Evolutionary conservation across 2,113 vertebrate species (phyloP).

Genomic region (Vanacampus margaritifer): DNA sequence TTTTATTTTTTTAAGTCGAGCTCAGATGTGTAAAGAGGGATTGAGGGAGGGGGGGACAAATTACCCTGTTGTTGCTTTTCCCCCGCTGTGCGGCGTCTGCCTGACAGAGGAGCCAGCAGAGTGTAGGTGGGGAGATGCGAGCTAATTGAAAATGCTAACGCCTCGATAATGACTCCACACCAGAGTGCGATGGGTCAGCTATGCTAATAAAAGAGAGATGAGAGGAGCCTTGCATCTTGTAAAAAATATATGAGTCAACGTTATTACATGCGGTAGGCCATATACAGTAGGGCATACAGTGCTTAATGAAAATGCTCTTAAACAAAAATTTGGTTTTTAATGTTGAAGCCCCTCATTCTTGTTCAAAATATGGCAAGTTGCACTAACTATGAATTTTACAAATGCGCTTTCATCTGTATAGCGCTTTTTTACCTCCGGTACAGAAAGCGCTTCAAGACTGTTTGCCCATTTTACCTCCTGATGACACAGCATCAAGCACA

Average conservation of each 20-base stretch:
- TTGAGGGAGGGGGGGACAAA: not conserved
- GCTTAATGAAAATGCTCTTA: not conserved
- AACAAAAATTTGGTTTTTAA: not conserved
- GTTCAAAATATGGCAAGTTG: not conserved
- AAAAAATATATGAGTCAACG: not conserved
- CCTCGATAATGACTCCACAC: conserved; percentile 61
- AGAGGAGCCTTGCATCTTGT: conserved; percentile 40
- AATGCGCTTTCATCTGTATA: too few species aligned
- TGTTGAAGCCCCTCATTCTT: not conserved
- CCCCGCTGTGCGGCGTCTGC: conserved; percentile 64
- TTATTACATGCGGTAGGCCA: not conserved
- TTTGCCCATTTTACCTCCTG: too few species aligned
- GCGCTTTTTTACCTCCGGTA: too few species aligned
- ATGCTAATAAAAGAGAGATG: conserved; percentile 41
- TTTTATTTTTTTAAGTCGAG: conserved; percentile 20
- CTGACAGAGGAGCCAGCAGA: conserved; percentile 42
- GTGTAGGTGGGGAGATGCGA: conserved; percentile 40
- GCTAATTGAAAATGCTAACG: conserved; percentile 62
- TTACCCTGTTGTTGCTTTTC: conserved; percentile 65
- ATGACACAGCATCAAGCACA: too few species aligned
- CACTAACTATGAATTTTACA: too few species aligned
- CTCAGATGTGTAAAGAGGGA: conserved; percentile 22
- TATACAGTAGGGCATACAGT: not conserved
- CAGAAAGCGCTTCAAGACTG: too few species aligned
- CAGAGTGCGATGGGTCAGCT: conserved; percentile 50